These are phyloP conservation scores for Mythimna pallens DNA, from an alignment of 2,888 invertebrate species.

Conservation along the genomic window DNA sequence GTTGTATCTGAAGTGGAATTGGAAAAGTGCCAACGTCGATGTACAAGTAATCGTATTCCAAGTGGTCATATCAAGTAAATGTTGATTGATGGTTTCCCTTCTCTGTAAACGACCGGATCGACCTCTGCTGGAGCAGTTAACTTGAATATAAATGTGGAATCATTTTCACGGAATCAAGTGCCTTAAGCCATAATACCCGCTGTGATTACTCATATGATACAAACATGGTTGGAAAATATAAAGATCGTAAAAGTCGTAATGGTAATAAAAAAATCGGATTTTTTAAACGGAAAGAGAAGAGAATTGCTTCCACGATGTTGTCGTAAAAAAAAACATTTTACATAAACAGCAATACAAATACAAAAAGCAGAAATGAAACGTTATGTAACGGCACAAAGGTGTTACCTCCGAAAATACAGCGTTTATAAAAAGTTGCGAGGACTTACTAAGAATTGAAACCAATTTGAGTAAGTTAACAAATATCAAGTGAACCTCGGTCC, in stretches of 20 bases:
- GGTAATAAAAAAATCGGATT: slow-evolving; percentile 32
- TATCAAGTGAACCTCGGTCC: slow-evolving; percentile 68
- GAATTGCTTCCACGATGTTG: slow-evolving; percentile 30
- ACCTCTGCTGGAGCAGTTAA: slow-evolving; percentile 75
- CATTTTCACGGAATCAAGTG: slow-evolving; percentile 64
- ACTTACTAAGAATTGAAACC: slow-evolving; percentile 46
- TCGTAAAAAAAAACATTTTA: slow-evolving; percentile 47
- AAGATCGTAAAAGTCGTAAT: slow-evolving; percentile 43
- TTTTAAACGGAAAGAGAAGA: slow-evolving; percentile 29
- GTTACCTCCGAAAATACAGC: slow-evolving; percentile 29
- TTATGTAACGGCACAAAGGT: slow-evolving; percentile 53
- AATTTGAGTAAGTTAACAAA: slow-evolving; percentile 65
- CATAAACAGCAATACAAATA: slow-evolving; percentile 52
- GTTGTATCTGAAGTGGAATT: slow-evolving; percentile 74
- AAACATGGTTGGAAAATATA: slow-evolving; percentile 32
- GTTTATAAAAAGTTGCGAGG: slow-evolving; percentile 37
- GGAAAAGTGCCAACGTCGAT: slow-evolving; percentile 84
- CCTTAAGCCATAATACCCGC: slow-evolving; percentile 49
- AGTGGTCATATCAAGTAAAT: slow-evolving; percentile 85
- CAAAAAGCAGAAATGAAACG: slow-evolving; percentile 44
- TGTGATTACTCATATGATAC: slow-evolving; percentile 48
- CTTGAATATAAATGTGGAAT: slow-evolving; percentile 71
- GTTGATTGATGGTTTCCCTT: slow-evolving; percentile 86
- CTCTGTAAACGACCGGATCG: slow-evolving; percentile 76
- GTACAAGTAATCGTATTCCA: slow-evolving; percentile 83